These are phyloP conservation scores for Cyprinodon brontotheroides DNA, from an alignment of 2,113 vertebrate genomes.

Conservation along the genomic window DNA sequence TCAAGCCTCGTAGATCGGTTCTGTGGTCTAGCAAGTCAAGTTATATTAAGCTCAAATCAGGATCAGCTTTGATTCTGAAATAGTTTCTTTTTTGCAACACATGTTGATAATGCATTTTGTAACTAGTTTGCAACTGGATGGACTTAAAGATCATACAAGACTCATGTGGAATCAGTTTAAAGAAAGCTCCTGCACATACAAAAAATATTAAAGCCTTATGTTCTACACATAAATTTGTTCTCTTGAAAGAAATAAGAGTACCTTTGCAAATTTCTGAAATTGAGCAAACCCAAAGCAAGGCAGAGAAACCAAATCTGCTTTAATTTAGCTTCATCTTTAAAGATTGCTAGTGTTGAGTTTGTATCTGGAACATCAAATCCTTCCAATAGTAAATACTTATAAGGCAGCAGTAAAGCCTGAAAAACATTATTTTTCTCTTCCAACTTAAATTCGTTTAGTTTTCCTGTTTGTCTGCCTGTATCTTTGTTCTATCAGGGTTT, in stretches of 20 bases:
- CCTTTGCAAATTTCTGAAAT: no score
- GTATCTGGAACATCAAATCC: not conserved
- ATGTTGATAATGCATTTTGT: not conserved
- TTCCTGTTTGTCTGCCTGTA: not conserved
- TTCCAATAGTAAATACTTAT: not conserved
- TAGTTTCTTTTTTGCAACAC: not conserved
- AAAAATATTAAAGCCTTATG: no score
- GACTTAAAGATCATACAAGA: not conserved
- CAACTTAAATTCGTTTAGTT: not conserved
- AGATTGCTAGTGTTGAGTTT: not conserved
- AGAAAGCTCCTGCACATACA: no score
- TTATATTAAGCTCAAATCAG: not conserved
- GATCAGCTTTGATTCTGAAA: no score
- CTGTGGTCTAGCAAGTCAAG: not conserved
- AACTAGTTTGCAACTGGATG: not conserved
- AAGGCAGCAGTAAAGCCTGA: not conserved
- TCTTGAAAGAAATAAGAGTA: not conserved
- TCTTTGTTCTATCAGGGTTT: slow-evolving; percentile 84
- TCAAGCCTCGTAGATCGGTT: not conserved
- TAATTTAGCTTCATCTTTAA: no score
- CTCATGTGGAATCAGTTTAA: not conserved
- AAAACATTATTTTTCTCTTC: not conserved
- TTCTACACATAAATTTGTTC: not conserved
- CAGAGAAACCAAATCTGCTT: not conserved
- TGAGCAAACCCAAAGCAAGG: no score